Base-by-base conservation (phyloP, 1,140 invertebrate genomes). In the Diorhabda elongata region DNA sequence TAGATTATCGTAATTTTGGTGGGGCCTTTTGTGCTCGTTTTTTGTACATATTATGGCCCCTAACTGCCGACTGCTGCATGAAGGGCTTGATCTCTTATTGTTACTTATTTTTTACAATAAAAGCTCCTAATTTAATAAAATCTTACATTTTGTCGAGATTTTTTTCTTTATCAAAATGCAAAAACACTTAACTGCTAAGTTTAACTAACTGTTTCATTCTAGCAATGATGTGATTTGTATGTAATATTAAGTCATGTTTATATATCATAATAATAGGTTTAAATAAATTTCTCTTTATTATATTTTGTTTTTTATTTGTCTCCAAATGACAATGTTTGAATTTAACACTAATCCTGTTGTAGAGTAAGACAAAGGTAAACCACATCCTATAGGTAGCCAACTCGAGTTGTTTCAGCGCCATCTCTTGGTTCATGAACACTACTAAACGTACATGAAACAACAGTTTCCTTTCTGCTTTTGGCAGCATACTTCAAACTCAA, bases 151-250 rank as follows among this genome's bases (percentile, higher is more conserved):
- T 7, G 52, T 65, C 42, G 47, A 58, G 47, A 42, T 43, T 65
- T 64, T 64, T 70, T 8, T 52, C 47, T 67, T 61, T 67, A 62
- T 68, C 62, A 63, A 69, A 58, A 68, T 69, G 70, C 73, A 73
- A 70, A 68, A 71, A 72, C 69, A 71, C 72, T 66, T 76, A 76
- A 76, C 69, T 67, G 73, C 71, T 73, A 77, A 77, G 72, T 73
- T 73, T 70, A 67, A 72, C 65, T 71, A 75, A 73, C 70, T 72
- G 71, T 75, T 75, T 74, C 71, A 73, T 73, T 75, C 66, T 77
- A 76, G 76, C 73, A 72, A 76, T 71, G 70, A 77, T 77, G 76
- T 77, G 76, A 77, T 76, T 26, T 77, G 75, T 77, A 76, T 77
- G 73, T 75, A 73, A 74, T 72, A 62, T 75, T 77, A 77, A 76